Conservation (phyloP, 2,888 invertebrate species). For the Esperia sulphurella region DNA sequence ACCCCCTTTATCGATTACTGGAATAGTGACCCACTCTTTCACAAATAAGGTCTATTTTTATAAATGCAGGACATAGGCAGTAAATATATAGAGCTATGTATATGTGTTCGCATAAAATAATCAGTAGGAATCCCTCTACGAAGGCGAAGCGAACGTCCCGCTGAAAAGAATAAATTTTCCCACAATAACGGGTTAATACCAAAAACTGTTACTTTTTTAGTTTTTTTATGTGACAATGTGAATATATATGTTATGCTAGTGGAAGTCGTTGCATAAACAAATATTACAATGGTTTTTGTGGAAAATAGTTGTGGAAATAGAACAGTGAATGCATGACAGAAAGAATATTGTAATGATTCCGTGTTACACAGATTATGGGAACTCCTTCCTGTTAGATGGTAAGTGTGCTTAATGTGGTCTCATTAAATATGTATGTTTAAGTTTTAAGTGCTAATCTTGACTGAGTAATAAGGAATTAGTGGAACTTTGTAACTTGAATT, state of each 20-base stretch:
- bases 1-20: conserved; percentile 24
- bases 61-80: conserved; percentile 20
- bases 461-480: no score
- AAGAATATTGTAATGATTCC: conserved; percentile 21
- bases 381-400: conserved; percentile 25
- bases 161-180: conserved; percentile 10
- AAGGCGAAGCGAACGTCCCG: conserved; percentile 8
- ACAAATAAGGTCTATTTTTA: conserved; percentile 19
- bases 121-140: conserved; percentile 52
- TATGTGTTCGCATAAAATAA: conserved; percentile 59
- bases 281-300: background rate
- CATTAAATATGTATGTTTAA: no score
- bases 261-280: background rate
- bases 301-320: background rate
- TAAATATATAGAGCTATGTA: conserved; percentile 54
- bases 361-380: conserved; percentile 18
- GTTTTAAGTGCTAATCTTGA: no score
- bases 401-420: conserved; percentile 9
- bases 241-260: background rate
- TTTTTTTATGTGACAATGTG: background rate
- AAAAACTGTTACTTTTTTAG: conserved; percentile 1
- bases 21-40: conserved; percentile 19
- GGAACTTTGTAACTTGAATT: background rate
- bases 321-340: conserved; percentile 3
- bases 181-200: conserved; percentile 8